Base-by-base conservation (phyloP, 1,140 invertebrate species). In the Fopius arisanus region DNA sequence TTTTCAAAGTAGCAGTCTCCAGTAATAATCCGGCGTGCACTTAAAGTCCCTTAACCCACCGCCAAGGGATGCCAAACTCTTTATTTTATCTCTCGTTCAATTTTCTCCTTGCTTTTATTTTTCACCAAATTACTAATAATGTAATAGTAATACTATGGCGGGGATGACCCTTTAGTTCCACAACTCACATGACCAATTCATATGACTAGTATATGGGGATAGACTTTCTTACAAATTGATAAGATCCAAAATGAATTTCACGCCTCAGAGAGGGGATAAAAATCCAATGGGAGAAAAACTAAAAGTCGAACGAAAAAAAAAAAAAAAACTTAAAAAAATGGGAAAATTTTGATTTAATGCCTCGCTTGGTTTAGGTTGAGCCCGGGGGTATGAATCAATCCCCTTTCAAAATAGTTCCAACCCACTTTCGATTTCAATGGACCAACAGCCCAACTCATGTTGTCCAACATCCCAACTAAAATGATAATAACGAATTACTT, bases 391-490 rank as follows among this genome's bases (percentile, higher is more conserved):
- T 65, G 62, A 65, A 65, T 65, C 62, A 59, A 59, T 59, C 54
- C 54, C 54, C 54, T 59, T 59, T 59, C 54, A 65, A 65, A 65
- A 65, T 33, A 65, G 26, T 65, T 16, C 62, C 62, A 31, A 29
- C 62, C 62, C 62, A 65, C 16, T 65, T 31, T 65, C 29, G 28
- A 65, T 65, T 33, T 65, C 62, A 16, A 65, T 31, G 26, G 12
- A 12, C 2, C 28, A 48, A 19, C 14, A 26, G 19, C 6, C 43
- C 43, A 26, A 12, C 5, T 3, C 23, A 28, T 59, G 54, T 59
- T 59, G 54, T 59, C 54, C 23, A 59, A 59, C 54, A 59, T 26
- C 10, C 16, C 3, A 23, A 6, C 14, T 23, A 59, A 26, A 59
- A 59, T 59, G 28, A 65, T 65, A 37, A 37, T 37, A 65, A 65